phyloP scores from a whole-genome alignment of 2,113 vertebrate genomes.

The Mormyrus iriodes region DNA sequence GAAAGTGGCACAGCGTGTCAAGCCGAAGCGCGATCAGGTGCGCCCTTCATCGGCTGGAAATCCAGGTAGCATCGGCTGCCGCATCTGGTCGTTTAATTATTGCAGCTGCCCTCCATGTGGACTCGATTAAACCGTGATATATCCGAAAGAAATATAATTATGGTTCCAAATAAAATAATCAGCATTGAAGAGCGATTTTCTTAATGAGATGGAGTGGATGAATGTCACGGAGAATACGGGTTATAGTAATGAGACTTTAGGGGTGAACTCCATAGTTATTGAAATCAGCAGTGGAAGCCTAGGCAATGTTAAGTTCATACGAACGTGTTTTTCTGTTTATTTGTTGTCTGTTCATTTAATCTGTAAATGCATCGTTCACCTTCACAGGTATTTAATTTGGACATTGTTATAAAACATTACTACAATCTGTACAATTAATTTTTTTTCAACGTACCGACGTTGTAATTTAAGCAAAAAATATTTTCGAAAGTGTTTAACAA shows the following conservation, averaged over 20 bases:
- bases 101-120: constrained; percentile 87
- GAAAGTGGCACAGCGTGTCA: constrained; percentile 29
- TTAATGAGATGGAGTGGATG: constrained; percentile 95
- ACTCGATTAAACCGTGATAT: constrained; percentile 98
- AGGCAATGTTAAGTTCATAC: background rate
- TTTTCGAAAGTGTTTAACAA: background rate
- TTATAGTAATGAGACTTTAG: constrained; percentile 74
- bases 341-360: background rate
- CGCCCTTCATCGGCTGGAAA: constrained; percentile 44
- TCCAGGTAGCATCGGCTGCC: constrained; percentile 54
- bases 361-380: background rate
- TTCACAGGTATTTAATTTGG: background rate
- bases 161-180: constrained; percentile 99
- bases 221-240: constrained; percentile 87
- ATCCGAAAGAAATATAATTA: constrained; percentile 99
- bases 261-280: constrained; percentile 48
- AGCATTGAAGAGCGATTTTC: constrained; percentile 99
- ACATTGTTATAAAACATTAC: background rate
- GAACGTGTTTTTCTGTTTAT: background rate
- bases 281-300: constrained; percentile 29
- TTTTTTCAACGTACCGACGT: background rate
- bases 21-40: constrained; percentile 30
- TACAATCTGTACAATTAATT: background rate
- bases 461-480: background rate
- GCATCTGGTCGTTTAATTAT: constrained; percentile 93